Percentiles rank a stretch among this genome's conserved stretches.
These are phyloP conservation scores for Nomada ferruginata DNA, from an alignment of 2,888 invertebrate genomes.

Conservation along the genomic window DNA sequence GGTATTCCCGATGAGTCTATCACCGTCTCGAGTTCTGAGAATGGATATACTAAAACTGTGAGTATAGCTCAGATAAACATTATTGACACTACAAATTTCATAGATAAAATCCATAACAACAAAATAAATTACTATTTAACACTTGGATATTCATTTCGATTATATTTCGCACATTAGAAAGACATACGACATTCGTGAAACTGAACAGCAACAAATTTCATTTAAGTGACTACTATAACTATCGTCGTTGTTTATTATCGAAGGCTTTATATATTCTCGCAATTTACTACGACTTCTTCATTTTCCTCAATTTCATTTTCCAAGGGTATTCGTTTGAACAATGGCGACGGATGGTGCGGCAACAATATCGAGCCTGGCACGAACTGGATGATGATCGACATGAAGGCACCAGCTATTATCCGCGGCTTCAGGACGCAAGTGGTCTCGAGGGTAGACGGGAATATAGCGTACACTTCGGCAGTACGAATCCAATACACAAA, in stretches of 20 bases:
- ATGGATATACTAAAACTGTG: constrained; percentile 93
- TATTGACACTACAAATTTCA: no score
- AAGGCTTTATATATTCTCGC: no score
- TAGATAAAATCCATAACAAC: not conserved
- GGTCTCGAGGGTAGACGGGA: constrained; percentile 92
- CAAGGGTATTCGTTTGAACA: constrained; percentile 93
- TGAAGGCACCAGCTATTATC: constrained; percentile 94
- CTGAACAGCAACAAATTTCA: not conserved
- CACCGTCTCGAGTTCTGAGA: constrained; percentile 92
- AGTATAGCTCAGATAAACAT: constrained; percentile 72
- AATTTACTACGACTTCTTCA: no score
- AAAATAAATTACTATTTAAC: not conserved
- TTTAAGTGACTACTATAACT: no score
- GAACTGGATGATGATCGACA: constrained; percentile 95
- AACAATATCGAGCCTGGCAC: constrained; percentile 93
- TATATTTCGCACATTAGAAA: no score
- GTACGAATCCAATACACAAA: constrained; percentile 94
- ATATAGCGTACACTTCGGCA: constrained; percentile 94
- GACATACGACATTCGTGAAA: not conserved
- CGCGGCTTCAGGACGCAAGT: constrained; percentile 96
- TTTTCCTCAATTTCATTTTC: not conserved
- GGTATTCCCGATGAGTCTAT: constrained; percentile 96
- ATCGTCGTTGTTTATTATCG: not conserved
- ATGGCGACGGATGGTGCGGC: constrained; percentile 95
- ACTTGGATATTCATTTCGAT: no score